phyloP scores from a whole-genome alignment of 2,888 invertebrate genomes.

The Campoletis raptor region DNA sequence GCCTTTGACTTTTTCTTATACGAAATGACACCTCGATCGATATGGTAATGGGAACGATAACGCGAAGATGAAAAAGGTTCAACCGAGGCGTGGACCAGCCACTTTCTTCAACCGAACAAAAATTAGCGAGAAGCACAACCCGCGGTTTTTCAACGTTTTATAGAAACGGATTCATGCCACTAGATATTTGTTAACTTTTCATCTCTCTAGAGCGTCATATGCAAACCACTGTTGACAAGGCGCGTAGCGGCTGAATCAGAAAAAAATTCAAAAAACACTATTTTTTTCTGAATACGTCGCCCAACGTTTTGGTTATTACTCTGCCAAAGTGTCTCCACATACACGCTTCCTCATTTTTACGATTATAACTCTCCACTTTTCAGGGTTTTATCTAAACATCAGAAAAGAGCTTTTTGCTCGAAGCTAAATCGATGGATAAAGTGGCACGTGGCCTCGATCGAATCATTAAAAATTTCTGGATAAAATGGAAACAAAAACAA shows the following conservation, averaged over 20 bases:
- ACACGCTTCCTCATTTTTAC: not conserved
- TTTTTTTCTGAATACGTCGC: not conserved
- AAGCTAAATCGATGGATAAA: not conserved
- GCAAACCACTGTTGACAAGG: too few relatives aligned
- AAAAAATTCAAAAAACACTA: not conserved
- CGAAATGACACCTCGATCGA: constrained; percentile 51
- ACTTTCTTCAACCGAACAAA: constrained; percentile 18
- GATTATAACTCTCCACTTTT: not conserved
- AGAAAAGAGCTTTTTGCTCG: not conserved
- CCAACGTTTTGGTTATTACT: not conserved
- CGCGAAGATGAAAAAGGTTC: constrained; percentile 54
- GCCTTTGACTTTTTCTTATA: constrained; percentile 33
- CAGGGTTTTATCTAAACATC: not conserved
- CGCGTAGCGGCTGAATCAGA: not conserved
- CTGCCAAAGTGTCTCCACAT: not conserved
- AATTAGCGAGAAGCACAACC: constrained; percentile 51
- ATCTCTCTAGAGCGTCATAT: not conserved
- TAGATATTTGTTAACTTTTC: constrained; percentile 9
- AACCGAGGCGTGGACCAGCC: constrained; percentile 14
- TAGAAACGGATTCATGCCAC: constrained; percentile 46
- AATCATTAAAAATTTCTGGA: not conserved
- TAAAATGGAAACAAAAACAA: not conserved
- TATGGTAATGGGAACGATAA: constrained; percentile 70
- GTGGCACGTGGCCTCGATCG: not conserved
- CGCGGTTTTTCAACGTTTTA: constrained; percentile 66